A percentile compares a stretch with the other conserved stretches of the same genome.
These are phyloP conservation scores for Lordiphosa andalusiaca DNA, from an alignment of 2,888 invertebrate genomes.

Conservation along the genomic window DNA sequence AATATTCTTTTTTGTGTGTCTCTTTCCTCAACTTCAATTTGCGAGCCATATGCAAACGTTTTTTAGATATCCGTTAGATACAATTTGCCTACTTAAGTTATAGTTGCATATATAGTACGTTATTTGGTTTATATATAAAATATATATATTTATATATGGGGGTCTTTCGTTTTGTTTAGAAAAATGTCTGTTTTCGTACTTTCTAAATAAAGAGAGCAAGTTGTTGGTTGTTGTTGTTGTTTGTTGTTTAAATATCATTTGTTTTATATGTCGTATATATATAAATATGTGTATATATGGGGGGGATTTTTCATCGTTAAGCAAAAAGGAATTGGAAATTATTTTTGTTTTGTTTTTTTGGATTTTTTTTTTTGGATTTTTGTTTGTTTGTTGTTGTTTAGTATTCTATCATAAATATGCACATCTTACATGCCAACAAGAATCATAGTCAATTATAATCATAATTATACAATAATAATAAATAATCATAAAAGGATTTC, in stretches of 20 bases:
- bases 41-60: slow-evolving; percentile 70
- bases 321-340: slow-evolving; percentile 70
- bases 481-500: slow-evolving; percentile 24
- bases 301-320: slow-evolving; percentile 50
- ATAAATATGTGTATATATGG: slow-evolving; percentile 30
- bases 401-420: slow-evolving; percentile 64
- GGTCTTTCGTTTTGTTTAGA: slow-evolving; percentile 48
- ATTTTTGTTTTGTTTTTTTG: slow-evolving; percentile 32
- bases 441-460: slow-evolving; percentile 48
- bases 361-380: slow-evolving; percentile 21
- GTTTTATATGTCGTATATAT: slow-evolving; percentile 27
- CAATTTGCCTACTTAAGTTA: slow-evolving; percentile 45
- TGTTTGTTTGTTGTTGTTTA: slow-evolving; percentile 27
- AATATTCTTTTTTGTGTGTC: slow-evolving; percentile 8
- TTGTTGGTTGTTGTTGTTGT: slow-evolving; percentile 31
- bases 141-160: slow-evolving; percentile 52
- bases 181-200: slow-evolving; percentile 57
- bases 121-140: slow-evolving; percentile 60
- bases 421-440: slow-evolving; percentile 54
- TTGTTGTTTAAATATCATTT: slow-evolving; percentile 40
- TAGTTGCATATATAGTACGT: slow-evolving; percentile 39
- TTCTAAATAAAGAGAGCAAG: slow-evolving; percentile 73
- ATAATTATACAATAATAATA: slow-evolving; percentile 44
- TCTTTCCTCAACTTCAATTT: slow-evolving; percentile 50
- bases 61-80: slow-evolving; percentile 53